Conservation (phyloP, 2,113 vertebrate species). For the Ameiurus melas region DNA sequence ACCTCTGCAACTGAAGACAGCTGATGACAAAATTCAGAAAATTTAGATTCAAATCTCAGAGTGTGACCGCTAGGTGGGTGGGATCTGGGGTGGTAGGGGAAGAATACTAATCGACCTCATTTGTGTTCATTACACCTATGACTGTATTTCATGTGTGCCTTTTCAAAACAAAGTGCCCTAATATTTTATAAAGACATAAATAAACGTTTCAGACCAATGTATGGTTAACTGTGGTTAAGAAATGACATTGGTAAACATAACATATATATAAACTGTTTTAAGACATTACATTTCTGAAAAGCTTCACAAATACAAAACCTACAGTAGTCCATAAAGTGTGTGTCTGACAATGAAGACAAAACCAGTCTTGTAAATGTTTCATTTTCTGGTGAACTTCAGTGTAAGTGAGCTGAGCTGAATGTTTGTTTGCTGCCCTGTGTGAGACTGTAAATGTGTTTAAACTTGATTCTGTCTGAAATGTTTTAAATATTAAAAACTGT, state of each 20-base stretch:
- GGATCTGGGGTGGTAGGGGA: background rate
- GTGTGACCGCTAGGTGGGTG: background rate
- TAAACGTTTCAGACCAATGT: background rate
- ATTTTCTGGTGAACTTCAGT: background rate
- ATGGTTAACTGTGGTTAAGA: background rate
- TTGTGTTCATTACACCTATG: background rate
- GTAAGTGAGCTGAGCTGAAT: background rate
- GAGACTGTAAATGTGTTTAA: constrained; percentile 21
- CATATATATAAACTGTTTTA: background rate
- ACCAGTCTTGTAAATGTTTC: constrained; percentile 31
- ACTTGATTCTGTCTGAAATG: constrained; percentile 21
- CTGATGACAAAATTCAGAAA: background rate
- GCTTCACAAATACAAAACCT: constrained; percentile 7
- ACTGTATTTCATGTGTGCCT: background rate
- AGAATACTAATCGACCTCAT: background rate
- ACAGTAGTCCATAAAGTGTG: constrained; percentile 20
- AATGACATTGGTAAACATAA: background rate
- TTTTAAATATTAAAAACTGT: constrained; percentile 31
- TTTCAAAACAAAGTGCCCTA: background rate
- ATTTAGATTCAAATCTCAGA: background rate
- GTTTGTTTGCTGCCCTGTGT: constrained; percentile 5
- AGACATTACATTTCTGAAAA: background rate
- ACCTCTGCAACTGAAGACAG: background rate
- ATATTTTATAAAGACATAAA: background rate
- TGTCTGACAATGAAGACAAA: constrained; percentile 26